Evolutionary conservation across 2,797 vertebrate genomes (phyloP), one percentile per base, ranked within the genome.

Genomic region (Lithobates pipiens): DNA sequence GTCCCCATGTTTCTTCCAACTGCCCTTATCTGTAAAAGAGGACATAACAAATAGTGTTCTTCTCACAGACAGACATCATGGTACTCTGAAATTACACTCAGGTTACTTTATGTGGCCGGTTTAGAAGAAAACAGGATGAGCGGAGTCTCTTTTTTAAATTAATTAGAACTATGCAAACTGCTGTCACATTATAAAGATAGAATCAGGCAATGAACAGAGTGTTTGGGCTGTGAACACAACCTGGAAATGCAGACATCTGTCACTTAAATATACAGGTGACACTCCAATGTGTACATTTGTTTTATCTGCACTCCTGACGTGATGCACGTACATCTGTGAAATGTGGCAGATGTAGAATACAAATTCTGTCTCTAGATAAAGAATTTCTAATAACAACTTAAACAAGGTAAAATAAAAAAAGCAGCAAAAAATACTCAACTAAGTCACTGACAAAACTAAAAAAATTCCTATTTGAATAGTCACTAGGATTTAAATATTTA

Each of bases 141-240:
- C 1, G 15, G 5, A 18, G 50, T 18, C 3, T 18, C 3, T 18
- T 54, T 54, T 54, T 39, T 1, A 39, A 39, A 39, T 39, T 63
- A 77, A 63, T 77, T 61, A 57, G 75, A 63, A 63, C 29, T 34
- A 63, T 77, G 54, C 61, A 61, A 63, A 77, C 54, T 77, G 29
- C 54, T 39, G 32, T 77, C 75, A 77, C 32, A 50, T 57, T 77
- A 77, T 50, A 25, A 39, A 29, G 75, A 57, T 77, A 21, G 75
- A 29, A 63, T 61, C 23, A 77, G 61, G 54, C 54, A 77, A 63
- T 61, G 36, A 29, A 63, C 54, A 39, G 61, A 77, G 75, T 77
- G 75, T 23, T 18, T 8, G 75, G 29, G 75, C 75, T 36, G 54
- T 23, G 32, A 36, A 34, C 2, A 61, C 18, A 77, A 77, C n/a